Conservation (phyloP, 2,113 vertebrate species). For the Salvelinus fontinalis region DNA sequence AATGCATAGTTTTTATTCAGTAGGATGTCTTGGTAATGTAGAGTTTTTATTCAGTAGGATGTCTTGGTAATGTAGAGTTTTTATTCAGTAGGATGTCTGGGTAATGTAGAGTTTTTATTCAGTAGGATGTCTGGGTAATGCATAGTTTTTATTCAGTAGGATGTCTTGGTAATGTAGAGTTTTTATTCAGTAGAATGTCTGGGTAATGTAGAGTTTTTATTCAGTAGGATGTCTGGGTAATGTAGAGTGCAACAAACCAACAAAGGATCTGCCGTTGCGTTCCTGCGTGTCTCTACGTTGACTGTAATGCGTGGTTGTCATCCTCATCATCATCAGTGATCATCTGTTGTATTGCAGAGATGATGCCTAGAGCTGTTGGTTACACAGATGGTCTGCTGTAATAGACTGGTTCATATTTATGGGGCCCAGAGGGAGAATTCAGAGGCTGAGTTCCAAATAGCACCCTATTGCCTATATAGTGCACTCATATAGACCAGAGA, state of each 20-base stretch:
- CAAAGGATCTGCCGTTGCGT: conserved; percentile 14
- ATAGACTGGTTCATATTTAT: conserved; percentile 71
- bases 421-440: conserved; percentile 59
- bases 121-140: too few relatives aligned
- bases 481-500: too few relatives aligned
- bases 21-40: too few relatives aligned
- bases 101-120: too few relatives aligned
- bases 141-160: too few relatives aligned
- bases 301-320: conserved; percentile 29
- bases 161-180: too few relatives aligned
- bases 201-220: neutral
- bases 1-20: too few relatives aligned
- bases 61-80: too few relatives aligned
- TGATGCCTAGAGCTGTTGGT: conserved; percentile 51
- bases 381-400: conserved; percentile 66
- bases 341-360: conserved; percentile 54
- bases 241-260: conserved; percentile 4
- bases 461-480: too few relatives aligned
- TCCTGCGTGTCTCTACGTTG: conserved; percentile 43
- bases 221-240: neutral
- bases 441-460: neutral
- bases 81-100: too few relatives aligned
- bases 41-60: too few relatives aligned
- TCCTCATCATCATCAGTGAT: conserved; percentile 32
- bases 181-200: too few relatives aligned